Evolutionary conservation across 2,888 invertebrate genomes (phyloP).

Genomic region (Acrobeloides nanus): DNA sequence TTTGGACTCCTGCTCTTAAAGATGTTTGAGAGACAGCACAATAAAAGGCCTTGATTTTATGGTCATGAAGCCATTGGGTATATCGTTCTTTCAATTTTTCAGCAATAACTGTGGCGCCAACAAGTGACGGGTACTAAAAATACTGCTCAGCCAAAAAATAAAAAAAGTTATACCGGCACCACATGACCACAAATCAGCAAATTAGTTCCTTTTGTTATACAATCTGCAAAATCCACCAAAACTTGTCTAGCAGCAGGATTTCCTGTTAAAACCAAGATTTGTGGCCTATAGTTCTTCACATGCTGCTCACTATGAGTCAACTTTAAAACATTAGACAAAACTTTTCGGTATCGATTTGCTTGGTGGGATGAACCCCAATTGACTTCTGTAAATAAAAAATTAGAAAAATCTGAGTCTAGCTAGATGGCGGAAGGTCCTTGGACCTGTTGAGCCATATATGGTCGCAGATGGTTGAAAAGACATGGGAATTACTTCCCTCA

Average conservation of each 20-base stretch:
- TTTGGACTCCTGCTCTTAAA: constrained; percentile 29
- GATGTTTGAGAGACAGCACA: constrained; percentile 29
- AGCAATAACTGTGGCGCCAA: constrained; percentile 23
- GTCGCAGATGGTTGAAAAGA: no score
- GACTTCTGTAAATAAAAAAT: constrained; percentile 62
- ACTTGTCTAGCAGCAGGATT: constrained; percentile 30
- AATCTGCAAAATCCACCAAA: constrained; percentile 28
- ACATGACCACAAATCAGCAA: constrained; percentile 29
- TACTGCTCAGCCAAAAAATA: background rate
- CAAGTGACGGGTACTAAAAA: constrained; percentile 16
- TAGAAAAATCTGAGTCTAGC: background rate
- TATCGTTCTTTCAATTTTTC: constrained; percentile 27
- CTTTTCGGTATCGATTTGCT: constrained; percentile 82
- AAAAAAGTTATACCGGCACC: constrained; percentile 18
- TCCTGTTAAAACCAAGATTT: constrained; percentile 31
- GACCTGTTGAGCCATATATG: no score
- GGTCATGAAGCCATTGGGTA: constrained; percentile 32
- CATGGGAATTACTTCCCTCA: no score
- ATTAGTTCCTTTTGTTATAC: constrained; percentile 27
- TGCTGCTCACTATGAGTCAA: constrained; percentile 71
- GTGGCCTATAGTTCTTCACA: constrained; percentile 22
- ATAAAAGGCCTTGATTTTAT: constrained; percentile 27
- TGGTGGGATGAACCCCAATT: constrained; percentile 96
- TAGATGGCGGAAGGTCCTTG: no score
- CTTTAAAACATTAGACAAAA: constrained; percentile 75